These are phyloP conservation scores for Pharmacophagus antenor DNA, from an alignment of 2,888 invertebrate genomes.

Conservation along the genomic window DNA sequence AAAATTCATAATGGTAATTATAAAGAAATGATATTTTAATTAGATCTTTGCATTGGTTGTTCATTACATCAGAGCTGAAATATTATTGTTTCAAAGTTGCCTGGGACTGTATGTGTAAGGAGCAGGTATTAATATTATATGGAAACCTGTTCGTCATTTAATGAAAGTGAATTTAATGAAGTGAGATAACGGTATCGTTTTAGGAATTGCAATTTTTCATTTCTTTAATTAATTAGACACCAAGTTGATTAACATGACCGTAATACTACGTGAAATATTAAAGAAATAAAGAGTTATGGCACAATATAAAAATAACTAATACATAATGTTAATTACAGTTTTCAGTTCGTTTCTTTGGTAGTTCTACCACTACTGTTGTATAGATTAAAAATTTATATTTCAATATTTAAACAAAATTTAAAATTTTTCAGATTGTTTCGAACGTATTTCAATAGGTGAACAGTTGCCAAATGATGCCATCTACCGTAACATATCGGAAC, in stretches of 20 bases:
- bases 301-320: neutral
- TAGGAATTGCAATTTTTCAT: neutral
- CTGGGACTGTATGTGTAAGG: no score
- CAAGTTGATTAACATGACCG: neutral
- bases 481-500: conserved; percentile 81
- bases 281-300: neutral
- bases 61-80: neutral
- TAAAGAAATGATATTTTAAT: neutral
- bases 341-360: no score
- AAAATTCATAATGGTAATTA: neutral
- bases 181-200: neutral
- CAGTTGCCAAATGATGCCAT: conserved; percentile 81
- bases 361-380: neutral
- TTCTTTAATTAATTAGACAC: neutral
- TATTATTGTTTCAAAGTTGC: neutral
- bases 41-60: neutral
- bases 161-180: no score
- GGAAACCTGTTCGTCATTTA: neutral
- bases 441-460: conserved; percentile 83
- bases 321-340: no score
- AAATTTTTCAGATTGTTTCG: conserved; percentile 81
- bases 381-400: neutral
- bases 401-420: neutral
- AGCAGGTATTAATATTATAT: neutral
- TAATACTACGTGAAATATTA: neutral